Evolutionary conservation across 2,113 vertebrate genomes (phyloP).

Genomic region (Cynopterus brachyotis): DNA sequence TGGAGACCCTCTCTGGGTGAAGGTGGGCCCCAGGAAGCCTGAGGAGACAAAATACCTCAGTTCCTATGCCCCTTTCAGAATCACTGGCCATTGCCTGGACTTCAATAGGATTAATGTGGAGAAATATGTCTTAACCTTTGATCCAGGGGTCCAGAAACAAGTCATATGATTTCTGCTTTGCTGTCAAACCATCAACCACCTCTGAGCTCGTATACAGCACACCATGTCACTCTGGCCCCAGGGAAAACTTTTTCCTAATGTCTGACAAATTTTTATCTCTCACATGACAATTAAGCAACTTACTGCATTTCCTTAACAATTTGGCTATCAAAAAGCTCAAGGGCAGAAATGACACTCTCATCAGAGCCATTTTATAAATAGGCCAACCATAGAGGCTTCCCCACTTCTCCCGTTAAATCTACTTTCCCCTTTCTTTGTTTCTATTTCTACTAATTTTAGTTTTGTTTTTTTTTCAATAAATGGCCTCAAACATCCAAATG

Average conservation of each 20-base stretch:
- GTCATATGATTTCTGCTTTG: not conserved
- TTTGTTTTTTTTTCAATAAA: constrained; percentile 46
- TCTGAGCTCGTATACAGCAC: not conserved
- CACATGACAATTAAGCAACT: not conserved
- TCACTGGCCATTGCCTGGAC: too few relatives aligned
- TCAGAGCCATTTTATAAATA: not conserved
- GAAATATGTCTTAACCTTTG: not conserved
- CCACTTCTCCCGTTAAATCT: not conserved
- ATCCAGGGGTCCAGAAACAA: not conserved
- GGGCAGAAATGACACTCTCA: not conserved
- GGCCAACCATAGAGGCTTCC: not conserved
- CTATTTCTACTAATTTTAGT: constrained; percentile 6
- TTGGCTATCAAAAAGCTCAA: not conserved
- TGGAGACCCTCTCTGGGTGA: not conserved
- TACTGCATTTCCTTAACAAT: not conserved
- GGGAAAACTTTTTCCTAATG: not conserved
- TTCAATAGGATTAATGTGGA: not conserved
- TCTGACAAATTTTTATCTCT: too few relatives aligned
- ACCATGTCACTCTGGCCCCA: not conserved
- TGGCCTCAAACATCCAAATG: not conserved
- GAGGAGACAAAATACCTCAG: not conserved
- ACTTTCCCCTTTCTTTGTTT: not conserved
- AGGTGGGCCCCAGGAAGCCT: not conserved
- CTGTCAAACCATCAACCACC: not conserved
- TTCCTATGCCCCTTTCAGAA: not conserved